Percentiles rank a stretch among this genome's conserved stretches.
Evolutionary conservation across 2,113 vertebrate genomes (phyloP).

Genomic region (Phycodurus eques): DNA sequence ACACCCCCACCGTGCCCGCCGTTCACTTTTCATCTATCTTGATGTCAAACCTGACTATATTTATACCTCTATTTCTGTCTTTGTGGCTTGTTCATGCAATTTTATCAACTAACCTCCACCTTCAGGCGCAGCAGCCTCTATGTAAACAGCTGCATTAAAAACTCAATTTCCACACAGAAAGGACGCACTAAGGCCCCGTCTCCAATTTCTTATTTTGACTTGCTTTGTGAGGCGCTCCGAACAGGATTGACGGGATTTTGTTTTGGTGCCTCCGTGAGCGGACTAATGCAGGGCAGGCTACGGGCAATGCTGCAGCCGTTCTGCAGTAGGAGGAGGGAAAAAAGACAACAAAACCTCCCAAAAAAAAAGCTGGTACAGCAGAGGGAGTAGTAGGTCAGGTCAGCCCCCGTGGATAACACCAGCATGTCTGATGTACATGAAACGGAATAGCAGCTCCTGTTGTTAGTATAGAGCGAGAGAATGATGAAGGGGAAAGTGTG

Average conservation of each 20-base stretch:
- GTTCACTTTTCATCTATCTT: background rate
- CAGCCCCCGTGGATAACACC: conserved; percentile 45
- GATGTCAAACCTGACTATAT: background rate
- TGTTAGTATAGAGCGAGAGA: conserved; percentile 42
- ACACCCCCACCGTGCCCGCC: background rate
- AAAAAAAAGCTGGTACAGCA: conserved; percentile 31
- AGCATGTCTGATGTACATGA: conserved; percentile 59
- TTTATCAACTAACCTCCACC: conserved; percentile 43
- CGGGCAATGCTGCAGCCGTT: conserved; percentile 41
- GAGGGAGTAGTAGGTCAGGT: conserved; percentile 41
- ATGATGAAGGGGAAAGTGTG: conserved; percentile 19
- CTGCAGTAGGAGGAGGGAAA: conserved; percentile 1
- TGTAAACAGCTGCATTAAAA: conserved; percentile 64
- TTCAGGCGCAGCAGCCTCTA: conserved; percentile 60
- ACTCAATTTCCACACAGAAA: conserved; percentile 41
- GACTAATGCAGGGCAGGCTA: conserved; percentile 51
- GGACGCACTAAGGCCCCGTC: conserved; percentile 35
- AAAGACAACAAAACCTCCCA: background rate
- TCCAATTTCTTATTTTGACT: conserved; percentile 39
- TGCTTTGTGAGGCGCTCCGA: background rate
- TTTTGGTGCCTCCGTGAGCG: conserved; percentile 39
- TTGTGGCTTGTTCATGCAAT: conserved; percentile 10
- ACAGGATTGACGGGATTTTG: conserved; percentile 50
- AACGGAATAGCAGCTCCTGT: conserved; percentile 53
- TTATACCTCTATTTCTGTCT: conserved; percentile 9